A percentile compares a stretch with the other conserved stretches of the same genome.
phyloP scores from a whole-genome alignment of 2,113 vertebrate species.

The Eulemur rufifrons region DNA sequence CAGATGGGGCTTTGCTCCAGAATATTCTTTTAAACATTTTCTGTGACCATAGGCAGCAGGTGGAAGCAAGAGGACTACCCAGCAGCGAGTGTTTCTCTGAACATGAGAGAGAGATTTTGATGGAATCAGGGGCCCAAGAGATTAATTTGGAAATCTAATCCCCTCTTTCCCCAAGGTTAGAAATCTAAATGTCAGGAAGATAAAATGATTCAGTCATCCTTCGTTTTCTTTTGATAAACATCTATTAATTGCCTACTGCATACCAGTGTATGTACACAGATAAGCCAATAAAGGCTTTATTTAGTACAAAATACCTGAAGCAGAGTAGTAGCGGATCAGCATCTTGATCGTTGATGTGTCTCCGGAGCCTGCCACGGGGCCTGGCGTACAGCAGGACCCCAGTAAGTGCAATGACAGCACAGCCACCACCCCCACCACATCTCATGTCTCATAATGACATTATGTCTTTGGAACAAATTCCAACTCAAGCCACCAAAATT shows the following conservation, averaged over 20 bases:
- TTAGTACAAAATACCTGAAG: not conserved
- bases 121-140: not conserved
- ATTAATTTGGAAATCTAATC: not conserved
- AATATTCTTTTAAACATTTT: not conserved
- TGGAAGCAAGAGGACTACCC: not conserved
- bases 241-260: not conserved
- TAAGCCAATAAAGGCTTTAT: not conserved
- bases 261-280: not conserved
- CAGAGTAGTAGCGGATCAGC: not conserved
- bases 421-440: not conserved
- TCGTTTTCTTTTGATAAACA: slow-evolving; percentile 14
- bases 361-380: not conserved
- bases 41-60: not conserved
- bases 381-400: not conserved
- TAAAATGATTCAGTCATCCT: not conserved
- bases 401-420: not conserved
- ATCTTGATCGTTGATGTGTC: accelerated
- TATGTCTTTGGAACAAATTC: not conserved
- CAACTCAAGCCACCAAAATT: not conserved
- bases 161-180: not conserved
- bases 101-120: not conserved
- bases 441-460: not conserved
- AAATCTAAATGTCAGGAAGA: not conserved
- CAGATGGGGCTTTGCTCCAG: not conserved
- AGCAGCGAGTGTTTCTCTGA: not conserved